phyloP scores from a whole-genome alignment of 2,113 vertebrate genomes.

The Ginglymostoma cirratum region DNA sequence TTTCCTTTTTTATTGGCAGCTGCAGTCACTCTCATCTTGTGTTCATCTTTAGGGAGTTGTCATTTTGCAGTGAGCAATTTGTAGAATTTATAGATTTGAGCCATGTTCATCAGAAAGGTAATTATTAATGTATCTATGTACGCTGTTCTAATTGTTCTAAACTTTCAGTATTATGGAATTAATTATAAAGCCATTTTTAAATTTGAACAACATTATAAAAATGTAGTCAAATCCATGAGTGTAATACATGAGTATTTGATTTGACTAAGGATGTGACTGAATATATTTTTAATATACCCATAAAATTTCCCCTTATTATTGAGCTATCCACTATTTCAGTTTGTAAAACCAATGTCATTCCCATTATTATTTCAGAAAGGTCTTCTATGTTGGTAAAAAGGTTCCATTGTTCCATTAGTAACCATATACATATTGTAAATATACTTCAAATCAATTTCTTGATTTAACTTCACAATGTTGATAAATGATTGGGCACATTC shows the following conservation, averaged over 20 bases:
- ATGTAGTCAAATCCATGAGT: neutral
- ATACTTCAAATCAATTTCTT: neutral
- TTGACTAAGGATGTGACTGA: neutral
- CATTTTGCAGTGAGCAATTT: neutral
- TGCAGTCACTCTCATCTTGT: neutral
- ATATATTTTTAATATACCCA: neutral
- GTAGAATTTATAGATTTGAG: neutral
- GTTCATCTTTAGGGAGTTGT: neutral
- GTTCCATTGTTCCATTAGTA: neutral
- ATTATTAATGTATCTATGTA: neutral
- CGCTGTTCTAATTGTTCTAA: neutral
- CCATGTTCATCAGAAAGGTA: neutral
- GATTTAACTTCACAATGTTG: neutral
- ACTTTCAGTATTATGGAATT: neutral
- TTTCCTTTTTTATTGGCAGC: neutral
- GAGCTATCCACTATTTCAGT: neutral
- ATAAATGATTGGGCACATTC: neutral
- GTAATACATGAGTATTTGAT: neutral
- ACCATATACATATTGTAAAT: neutral
- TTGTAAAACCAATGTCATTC: neutral
- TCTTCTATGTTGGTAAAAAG: neutral
- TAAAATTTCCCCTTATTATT: neutral
- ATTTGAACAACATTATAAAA: neutral
- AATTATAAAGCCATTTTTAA: neutral
- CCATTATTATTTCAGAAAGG: neutral